Base-by-base conservation (phyloP, 1,140 invertebrate genomes). In the Ceratosolen fusciceps region DNA sequence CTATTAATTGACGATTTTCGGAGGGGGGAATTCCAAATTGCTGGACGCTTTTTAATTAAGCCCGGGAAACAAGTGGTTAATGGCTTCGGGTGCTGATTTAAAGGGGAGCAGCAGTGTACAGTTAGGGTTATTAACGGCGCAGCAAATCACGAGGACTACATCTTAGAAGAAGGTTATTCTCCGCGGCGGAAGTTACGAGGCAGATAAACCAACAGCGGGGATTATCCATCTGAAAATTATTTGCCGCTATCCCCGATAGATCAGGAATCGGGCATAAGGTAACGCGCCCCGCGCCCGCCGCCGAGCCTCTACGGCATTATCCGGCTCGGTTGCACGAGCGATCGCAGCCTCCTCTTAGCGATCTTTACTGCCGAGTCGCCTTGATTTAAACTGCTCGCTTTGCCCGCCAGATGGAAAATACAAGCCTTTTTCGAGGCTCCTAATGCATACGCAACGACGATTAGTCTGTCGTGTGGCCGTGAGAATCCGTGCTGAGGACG, bases 201-300 rank as follows among this genome's bases (percentile, higher is more conserved):
- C 19, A 19, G 31, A 16, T 8, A 2, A 19, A 34, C 29, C 21
- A 16, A 62, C 60, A 19, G 21, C 14, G 21, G 60, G 16, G 34
- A 62, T 62, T 34, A 62, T 62, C 60, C 29, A 62, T 34, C 60
- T 62, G 14, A 7, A 62, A 62, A 62, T 62, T 34, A 62, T 62
- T 62, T 34, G 10, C 31, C 60, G 26, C 34, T 19, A 34, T 62
- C 34, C 31, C 34, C 60, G 0, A 37, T 37, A n/a, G 16, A 37
- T 37, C 31, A 37, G 31, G 60, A 65, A 65, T 37, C 9, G 3
- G 26, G n/a, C 16, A 12, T 65, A 37, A 37, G 37, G n/a, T 37
- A 65, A 21, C 9, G 31, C n/a, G 16, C 8, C 4, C n/a, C 31
- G 21, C 37, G 60, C 5, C n/a, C 34, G n/a, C n/a, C n/a, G n/a